Conservation (phyloP, 1,140 invertebrate species). For the Colletes gigas region DNA sequence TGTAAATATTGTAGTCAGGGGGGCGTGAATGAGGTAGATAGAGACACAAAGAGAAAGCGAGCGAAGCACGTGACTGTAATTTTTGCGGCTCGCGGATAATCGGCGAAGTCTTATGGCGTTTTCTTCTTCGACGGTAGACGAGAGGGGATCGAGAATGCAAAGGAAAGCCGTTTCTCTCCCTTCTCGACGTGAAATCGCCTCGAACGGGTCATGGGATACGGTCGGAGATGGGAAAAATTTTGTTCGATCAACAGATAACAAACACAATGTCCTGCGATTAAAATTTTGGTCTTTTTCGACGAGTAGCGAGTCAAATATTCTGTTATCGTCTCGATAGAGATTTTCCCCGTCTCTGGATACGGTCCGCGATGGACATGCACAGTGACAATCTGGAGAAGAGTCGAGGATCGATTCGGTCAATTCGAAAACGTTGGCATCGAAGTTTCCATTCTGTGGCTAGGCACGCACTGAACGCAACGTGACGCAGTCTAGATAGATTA, state of each 20-base stretch:
- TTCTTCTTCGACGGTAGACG: constrained; percentile 27
- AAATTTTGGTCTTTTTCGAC: too few relatives aligned
- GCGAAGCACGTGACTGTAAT: constrained; percentile 42
- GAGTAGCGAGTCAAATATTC: too few relatives aligned
- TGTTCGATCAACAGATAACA: too few relatives aligned
- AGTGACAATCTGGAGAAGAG: constrained; percentile 25
- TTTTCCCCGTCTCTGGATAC: too few relatives aligned
- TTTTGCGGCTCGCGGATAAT: constrained; percentile 44
- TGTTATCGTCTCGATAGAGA: too few relatives aligned
- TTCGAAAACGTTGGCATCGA: neutral
- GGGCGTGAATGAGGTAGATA: constrained; percentile 42
- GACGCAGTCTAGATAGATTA: too few relatives aligned
- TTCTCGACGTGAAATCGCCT: constrained; percentile 45
- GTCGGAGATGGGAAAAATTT: neutral
- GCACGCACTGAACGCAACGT: too few relatives aligned
- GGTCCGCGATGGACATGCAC: constrained; percentile 1
- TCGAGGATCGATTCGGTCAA: neutral
- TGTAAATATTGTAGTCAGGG: constrained; percentile 69
- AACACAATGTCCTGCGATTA: too few relatives aligned
- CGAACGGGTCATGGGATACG: constrained; percentile 21
- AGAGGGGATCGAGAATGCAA: constrained; percentile 39
- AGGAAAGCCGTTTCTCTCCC: constrained; percentile 44
- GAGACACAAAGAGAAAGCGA: constrained; percentile 51
- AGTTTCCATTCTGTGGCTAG: neutral
- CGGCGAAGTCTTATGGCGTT: constrained; percentile 37